phyloP scores from a whole-genome alignment of 2,113 vertebrate genomes.

The Oncorhynchus clarkii region DNA sequence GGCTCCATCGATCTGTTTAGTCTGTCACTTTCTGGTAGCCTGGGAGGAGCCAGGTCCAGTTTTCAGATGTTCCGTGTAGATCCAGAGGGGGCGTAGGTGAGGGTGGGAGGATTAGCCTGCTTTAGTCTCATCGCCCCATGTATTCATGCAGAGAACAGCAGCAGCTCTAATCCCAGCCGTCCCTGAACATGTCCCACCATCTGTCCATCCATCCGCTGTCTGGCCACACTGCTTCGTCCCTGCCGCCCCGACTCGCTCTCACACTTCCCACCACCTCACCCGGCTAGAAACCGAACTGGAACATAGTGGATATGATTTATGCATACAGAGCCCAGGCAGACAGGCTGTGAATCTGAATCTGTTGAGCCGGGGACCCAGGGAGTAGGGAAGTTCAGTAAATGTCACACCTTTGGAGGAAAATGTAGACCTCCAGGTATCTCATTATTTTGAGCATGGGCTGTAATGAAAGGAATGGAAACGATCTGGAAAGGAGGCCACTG shows the following conservation, averaged over 20 bases:
- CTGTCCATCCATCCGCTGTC: slow-evolving; percentile 36
- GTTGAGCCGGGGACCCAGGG: neutral
- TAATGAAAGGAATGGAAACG: slow-evolving; percentile 40
- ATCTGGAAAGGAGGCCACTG: slow-evolving; percentile 27
- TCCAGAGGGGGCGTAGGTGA: too few species aligned
- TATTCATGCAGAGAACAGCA: slow-evolving; percentile 18
- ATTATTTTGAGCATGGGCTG: slow-evolving; percentile 43
- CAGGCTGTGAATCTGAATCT: neutral
- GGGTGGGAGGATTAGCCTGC: neutral
- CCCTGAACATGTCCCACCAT: neutral
- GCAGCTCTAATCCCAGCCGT: neutral
- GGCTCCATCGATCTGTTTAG: too few species aligned
- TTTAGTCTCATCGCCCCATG: neutral
- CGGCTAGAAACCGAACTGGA: neutral
- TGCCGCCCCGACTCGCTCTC: neutral
- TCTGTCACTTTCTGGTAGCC: too few species aligned
- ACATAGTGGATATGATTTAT: neutral
- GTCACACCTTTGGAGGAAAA: slow-evolving; percentile 53
- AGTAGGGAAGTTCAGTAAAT: slow-evolving; percentile 40
- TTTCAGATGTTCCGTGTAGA: too few species aligned
- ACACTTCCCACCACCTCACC: neutral
- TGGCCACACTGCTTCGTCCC: neutral
- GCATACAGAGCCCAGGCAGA: neutral
- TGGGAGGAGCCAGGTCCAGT: too few species aligned
- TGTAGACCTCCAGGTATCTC: slow-evolving; percentile 43